Evolutionary conservation across 2,797 vertebrate genomes (phyloP).

Genomic region (Urosaurus nigricauda): DNA sequence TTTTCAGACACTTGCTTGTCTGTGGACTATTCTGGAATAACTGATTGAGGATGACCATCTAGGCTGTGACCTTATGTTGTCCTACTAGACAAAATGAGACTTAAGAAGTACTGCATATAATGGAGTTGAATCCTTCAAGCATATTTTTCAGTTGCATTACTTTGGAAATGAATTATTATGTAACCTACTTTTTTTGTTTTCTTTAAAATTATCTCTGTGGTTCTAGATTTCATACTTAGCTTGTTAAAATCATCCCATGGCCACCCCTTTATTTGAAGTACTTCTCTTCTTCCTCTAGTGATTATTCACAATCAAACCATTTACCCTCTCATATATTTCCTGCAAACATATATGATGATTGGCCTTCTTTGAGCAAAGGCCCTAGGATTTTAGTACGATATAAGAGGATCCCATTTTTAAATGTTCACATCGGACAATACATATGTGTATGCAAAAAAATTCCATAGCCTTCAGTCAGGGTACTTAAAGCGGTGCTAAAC

Average conservation of each 20-base stretch:
- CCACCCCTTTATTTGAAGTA: too few relatives aligned
- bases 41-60: not conserved
- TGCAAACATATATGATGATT: not conserved
- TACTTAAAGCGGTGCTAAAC: too few relatives aligned
- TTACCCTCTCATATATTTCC: not conserved
- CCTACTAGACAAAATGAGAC: too few relatives aligned
- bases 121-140: constrained; percentile 3
- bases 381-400: constrained; percentile 24
- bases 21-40: too few relatives aligned
- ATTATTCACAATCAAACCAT: not conserved
- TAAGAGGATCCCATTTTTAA: constrained; percentile 7
- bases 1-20: not conserved
- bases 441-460: too few relatives aligned
- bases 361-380: not conserved
- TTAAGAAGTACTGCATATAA: not conserved
- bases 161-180: not conserved
- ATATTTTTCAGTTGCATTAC: not conserved
- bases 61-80: not conserved
- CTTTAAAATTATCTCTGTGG: too few relatives aligned
- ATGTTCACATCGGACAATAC: not conserved
- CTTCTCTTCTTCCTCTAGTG: too few relatives aligned
- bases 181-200: not conserved
- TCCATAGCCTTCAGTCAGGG: too few relatives aligned
- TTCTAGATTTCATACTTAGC: too few relatives aligned
- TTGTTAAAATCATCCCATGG: too few relatives aligned